Conservation (phyloP, 2,888 invertebrate genomes). For the Trypoxylon attenuatum region DNA sequence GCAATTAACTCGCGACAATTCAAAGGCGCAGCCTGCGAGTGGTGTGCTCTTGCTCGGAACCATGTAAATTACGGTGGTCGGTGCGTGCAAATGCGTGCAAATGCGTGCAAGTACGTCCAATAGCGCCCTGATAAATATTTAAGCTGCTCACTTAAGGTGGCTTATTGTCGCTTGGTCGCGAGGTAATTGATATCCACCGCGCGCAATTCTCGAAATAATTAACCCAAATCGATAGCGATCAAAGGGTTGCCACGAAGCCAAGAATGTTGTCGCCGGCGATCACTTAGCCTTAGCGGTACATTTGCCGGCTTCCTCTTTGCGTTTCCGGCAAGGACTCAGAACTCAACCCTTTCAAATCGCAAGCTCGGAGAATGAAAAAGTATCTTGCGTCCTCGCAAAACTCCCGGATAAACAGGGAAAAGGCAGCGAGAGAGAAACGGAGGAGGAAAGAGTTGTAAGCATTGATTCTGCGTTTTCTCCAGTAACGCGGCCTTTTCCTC, state of each 20-base stretch:
- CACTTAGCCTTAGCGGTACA: too few species aligned
- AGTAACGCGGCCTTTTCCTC: too few species aligned
- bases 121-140: neutral
- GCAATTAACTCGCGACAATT: conserved; percentile 29
- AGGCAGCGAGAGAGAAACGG: too few species aligned
- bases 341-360: too few species aligned
- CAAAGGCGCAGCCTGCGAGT: neutral
- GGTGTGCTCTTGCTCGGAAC: neutral
- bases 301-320: too few species aligned
- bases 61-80: conserved; percentile 1
- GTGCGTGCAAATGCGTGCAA: too few species aligned
- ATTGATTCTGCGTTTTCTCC: too few species aligned
- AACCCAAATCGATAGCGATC: neutral
- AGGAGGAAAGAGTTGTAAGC: too few species aligned
- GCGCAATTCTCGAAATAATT: neutral
- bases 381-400: too few species aligned
- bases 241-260: neutral
- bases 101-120: neutral
- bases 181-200: neutral
- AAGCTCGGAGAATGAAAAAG: too few species aligned
- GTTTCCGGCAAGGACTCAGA: too few species aligned
- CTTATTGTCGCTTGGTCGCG: neutral
- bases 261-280: neutral
- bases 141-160: neutral
- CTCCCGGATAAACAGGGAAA: too few species aligned